Evolutionary conservation across 2,797 vertebrate species (phyloP).

Genomic region (Astyanax mexicanus): DNA sequence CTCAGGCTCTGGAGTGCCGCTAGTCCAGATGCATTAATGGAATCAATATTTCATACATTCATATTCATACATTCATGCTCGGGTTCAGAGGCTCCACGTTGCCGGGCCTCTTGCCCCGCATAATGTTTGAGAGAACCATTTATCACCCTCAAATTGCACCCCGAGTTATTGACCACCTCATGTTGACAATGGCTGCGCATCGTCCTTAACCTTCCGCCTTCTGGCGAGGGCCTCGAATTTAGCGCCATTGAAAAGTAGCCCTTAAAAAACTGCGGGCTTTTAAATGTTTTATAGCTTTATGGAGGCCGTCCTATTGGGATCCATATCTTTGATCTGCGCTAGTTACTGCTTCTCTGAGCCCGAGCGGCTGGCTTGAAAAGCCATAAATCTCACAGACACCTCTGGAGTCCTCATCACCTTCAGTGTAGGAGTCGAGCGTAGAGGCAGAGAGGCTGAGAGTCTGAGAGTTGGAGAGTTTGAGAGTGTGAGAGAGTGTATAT

Average conservation of each 20-base stretch:
- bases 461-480: too few species aligned
- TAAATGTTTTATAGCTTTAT: constrained; percentile 58
- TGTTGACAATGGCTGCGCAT: constrained; percentile 29
- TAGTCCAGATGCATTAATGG: constrained; percentile 65
- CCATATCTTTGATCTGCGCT: constrained; percentile 59
- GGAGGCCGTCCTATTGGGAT: constrained; percentile 55
- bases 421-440: constrained; percentile 55
- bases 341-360: constrained; percentile 51
- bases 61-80: constrained; percentile 74
- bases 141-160: constrained; percentile 52
- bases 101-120: constrained; percentile 56
- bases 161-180: constrained; percentile 54
- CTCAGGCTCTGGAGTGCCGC: constrained; percentile 64
- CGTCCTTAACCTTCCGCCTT: constrained; percentile 51
- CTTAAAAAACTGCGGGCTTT: constrained; percentile 49
- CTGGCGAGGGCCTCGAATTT: constrained; percentile 41
- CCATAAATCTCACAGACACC: constrained; percentile 64
- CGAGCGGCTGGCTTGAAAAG: constrained; percentile 49
- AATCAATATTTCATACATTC: constrained; percentile 78
- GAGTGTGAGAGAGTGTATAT: constrained; percentile 53
- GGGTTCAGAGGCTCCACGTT: constrained; percentile 44
- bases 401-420: constrained; percentile 64
- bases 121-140: constrained; percentile 58
- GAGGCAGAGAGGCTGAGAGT: too few species aligned
- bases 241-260: constrained; percentile 42